Base-by-base conservation (phyloP, 2,888 invertebrate genomes). In the Orgyia antiqua region DNA sequence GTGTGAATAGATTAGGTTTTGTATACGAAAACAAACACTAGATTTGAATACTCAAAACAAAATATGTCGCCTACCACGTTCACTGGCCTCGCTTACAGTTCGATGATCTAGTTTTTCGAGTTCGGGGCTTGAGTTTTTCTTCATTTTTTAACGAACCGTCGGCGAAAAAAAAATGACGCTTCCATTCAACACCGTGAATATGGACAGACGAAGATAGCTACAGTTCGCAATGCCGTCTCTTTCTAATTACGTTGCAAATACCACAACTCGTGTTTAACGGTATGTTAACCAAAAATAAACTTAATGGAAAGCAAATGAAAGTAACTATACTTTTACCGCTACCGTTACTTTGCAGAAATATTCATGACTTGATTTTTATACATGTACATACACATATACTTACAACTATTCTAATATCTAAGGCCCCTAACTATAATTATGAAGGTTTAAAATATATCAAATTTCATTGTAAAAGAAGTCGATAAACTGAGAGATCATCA, bases 71-170 rank as follows among this genome's bases (percentile, higher is more conserved):
- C 52, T 53, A 55, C 56, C 52, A 57, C 69, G 67, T 71, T 75
- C 66, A 63, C 58, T 74, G 70, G 73, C 64, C 75, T 68, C 69
- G 56, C 57, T 53, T 62, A 73, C 66, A 58, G 82, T 80, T 79
- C 78, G 77, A 77, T 74, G 78, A 71, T 78, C 79, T 56, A 80
- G 70, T 76, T 80, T 76, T 65, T 62, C 53, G 61, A 73, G 73
- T 69, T 69, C 66, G 65, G 63, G 51, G 56, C 59, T 53, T 36
- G 51, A 57, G 59, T 68, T 77, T 78, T 80, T 77, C 67, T 68
- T 61, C 51, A 57, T 64, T 68, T 76, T 72, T 74, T 68, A 66
- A 53, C 46, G 50, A 58, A 57, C 52, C 55, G 55, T 54, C 51
- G 46, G 34, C 58, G 60, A 45, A 55, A 61, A 74, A 79, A 78